Evolutionary conservation across 2,113 vertebrate genomes (phyloP), one percentile per base, ranked within the genome.

Genomic region (Oncorhynchus tshawytscha): DNA sequence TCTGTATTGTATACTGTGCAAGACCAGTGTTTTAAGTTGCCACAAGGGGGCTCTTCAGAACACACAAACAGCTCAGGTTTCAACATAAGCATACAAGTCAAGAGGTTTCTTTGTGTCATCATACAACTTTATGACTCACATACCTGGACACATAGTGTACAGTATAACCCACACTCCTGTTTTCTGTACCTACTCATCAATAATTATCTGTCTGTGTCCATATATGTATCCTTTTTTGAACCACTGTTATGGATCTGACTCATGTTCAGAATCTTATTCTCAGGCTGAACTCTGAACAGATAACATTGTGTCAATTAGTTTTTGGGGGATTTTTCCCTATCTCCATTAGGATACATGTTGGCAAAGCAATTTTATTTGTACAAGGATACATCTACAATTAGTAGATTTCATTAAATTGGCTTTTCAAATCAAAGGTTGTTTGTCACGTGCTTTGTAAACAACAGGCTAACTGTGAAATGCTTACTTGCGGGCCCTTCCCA

Each of bases 21-120:
- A 54, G 51, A 54, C 13, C 51, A 54, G 16, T 15, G 51, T 54
- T 54, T 54, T n/a, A 54, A 64, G 1, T 1, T 2, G 67, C 82
- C 90, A 85, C 74, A 15, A 78, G 89, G 87, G 72, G 90, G 71
- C 84, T 2, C 74, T 77, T 73, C 72, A 4, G 45, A 29, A 70
- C 80, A 5, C 8, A 22, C 25, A 48, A 1, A 48, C n/a, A 22
- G 59, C 59, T 16, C 59, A 16, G 7, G 51, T 54, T 54, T 54
- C 49, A 54, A 16, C 16, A 51, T 16, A 51, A 49, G 13, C 48
- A 49, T 9, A 49, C 12, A 16, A 51, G 49, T 54, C 49, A 16
- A 54, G 2, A 45, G 2, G 39, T 9, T 62, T 0, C 7, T 0
- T 66, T 25, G 9, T 49, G 51, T 51, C 59, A 24, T 20, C 18